phyloP scores from a whole-genome alignment of 2,888 invertebrate species.

The Adela reaumurella region DNA sequence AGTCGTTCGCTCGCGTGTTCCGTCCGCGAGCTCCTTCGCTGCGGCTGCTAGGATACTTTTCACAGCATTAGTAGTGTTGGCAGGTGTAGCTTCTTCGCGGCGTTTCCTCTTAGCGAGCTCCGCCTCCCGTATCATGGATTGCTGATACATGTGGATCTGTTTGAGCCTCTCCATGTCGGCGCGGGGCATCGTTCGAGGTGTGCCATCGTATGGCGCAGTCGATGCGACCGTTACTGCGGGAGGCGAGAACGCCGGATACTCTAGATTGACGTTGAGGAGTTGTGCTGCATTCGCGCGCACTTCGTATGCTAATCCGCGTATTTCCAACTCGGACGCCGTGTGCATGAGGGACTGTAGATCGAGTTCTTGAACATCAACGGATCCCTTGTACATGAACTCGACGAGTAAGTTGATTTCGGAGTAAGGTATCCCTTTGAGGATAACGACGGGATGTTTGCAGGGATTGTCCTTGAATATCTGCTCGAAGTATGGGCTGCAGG shows the following conservation, averaged over 20 bases:
- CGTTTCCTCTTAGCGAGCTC: slow-evolving; percentile 42
- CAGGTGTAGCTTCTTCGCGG: slow-evolving; percentile 28
- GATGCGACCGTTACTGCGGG: slow-evolving; percentile 15
- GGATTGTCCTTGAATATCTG: slow-evolving; percentile 71
- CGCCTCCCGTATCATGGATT: slow-evolving; percentile 51
- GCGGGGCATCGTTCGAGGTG: slow-evolving; percentile 26
- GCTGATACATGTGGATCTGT: slow-evolving; percentile 54
- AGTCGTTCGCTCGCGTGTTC: slow-evolving; percentile 2
- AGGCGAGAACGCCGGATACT: slow-evolving; percentile 41
- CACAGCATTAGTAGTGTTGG: slow-evolving; percentile 40
- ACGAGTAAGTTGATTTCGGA: slow-evolving; percentile 64
- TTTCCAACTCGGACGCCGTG: slow-evolving; percentile 65
- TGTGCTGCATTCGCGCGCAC: slow-evolving; percentile 56
- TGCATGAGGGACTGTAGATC: slow-evolving; percentile 62
- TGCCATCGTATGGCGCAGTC: slow-evolving; percentile 8
- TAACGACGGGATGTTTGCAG: slow-evolving; percentile 69
- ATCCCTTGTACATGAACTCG: slow-evolving; percentile 70
- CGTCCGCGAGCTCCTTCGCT: slow-evolving; percentile 32
- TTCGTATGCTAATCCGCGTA: slow-evolving; percentile 61
- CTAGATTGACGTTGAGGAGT: slow-evolving; percentile 49
- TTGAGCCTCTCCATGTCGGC: slow-evolving; percentile 48
- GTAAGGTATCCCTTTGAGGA: slow-evolving; percentile 63
- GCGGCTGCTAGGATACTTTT: slow-evolving; percentile 50
- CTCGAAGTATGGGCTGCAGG: slow-evolving; percentile 74
- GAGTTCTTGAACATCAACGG: slow-evolving; percentile 62